Evolutionary conservation across 2,888 invertebrate genomes (phyloP).

Genomic region (Acronicta psi): DNA sequence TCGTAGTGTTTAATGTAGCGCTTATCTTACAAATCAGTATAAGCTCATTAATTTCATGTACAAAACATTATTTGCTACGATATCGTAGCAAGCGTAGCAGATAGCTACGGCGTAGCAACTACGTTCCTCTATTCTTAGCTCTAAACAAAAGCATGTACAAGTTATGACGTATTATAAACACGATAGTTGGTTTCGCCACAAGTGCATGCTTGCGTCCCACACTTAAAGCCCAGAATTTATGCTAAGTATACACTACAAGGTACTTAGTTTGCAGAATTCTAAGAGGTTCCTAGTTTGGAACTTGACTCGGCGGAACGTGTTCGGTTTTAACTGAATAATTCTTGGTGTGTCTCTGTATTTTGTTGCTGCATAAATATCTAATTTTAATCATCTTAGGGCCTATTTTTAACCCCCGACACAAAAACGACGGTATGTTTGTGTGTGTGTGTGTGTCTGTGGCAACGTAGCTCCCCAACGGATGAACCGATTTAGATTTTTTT

Average conservation of each 20-base stretch:
- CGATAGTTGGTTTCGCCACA: conserved; percentile 10
- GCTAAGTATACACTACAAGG: conserved; percentile 17
- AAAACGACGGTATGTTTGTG: too few species aligned
- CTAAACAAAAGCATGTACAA: conserved; percentile 1
- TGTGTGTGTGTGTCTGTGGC: too few species aligned
- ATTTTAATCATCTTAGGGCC: too few species aligned
- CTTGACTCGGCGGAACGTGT: neutral
- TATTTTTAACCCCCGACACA: too few species aligned
- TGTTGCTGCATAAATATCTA: too few species aligned
- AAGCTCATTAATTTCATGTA: too few species aligned
- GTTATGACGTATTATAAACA: conserved; percentile 5
- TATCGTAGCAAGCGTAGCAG: too few species aligned
- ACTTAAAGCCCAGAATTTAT: conserved; percentile 22
- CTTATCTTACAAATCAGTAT: too few species aligned
- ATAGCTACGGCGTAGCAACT: conserved; percentile 21
- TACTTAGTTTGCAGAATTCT: conserved; percentile 16
- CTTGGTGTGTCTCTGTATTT: neutral
- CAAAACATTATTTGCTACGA: too few species aligned
- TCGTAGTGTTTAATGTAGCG: too few species aligned
- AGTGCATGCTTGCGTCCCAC: conserved; percentile 17
- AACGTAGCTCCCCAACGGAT: too few species aligned
- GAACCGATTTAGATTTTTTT: too few species aligned
- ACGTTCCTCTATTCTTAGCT: neutral
- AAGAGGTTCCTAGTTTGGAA: conserved; percentile 11
- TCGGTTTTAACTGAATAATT: neutral